Evolutionary conservation across 2,113 vertebrate species (phyloP).

Genomic region (Engraulis encrasicolus): DNA sequence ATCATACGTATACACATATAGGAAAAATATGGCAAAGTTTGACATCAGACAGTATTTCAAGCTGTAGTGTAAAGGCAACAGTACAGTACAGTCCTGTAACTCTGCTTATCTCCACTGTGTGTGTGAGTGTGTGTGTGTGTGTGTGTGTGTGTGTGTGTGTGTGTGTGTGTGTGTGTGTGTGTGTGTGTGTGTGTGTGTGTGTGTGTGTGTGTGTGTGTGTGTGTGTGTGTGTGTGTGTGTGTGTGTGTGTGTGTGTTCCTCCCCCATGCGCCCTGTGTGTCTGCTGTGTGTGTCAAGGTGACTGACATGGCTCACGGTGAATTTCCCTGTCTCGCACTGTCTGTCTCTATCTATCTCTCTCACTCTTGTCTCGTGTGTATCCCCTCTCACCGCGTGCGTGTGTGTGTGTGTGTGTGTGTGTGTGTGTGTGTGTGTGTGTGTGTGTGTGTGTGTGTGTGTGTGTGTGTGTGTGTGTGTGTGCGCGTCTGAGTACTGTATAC

Average conservation of each 20-base stretch:
- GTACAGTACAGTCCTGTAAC: slow-evolving; percentile 26
- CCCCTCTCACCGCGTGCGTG: too few relatives aligned
- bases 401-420: too few relatives aligned
- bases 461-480: too few relatives aligned
- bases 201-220: slow-evolving; percentile 34
- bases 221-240: too few relatives aligned
- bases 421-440: too few relatives aligned
- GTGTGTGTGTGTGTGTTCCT: too few relatives aligned
- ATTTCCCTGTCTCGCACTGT: neutral
- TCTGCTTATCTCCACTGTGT: neutral
- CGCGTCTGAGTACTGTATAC: too few relatives aligned
- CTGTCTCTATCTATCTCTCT: slow-evolving; percentile 5
- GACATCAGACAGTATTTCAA: neutral
- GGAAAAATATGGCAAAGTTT: neutral
- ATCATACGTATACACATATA: neutral
- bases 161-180: slow-evolving; percentile 27
- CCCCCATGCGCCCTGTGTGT: too few relatives aligned
- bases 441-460: too few relatives aligned
- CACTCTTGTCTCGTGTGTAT: neutral
- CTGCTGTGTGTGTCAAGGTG: slow-evolving; percentile 59
- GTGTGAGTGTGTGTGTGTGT: neutral
- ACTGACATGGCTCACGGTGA: slow-evolving; percentile 49
- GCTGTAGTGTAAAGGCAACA: neutral
- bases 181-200: neutral
- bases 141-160: slow-evolving; percentile 15